Conservation (phyloP, 1,140 invertebrate species). For the Drosophila pectinifera region DNA sequence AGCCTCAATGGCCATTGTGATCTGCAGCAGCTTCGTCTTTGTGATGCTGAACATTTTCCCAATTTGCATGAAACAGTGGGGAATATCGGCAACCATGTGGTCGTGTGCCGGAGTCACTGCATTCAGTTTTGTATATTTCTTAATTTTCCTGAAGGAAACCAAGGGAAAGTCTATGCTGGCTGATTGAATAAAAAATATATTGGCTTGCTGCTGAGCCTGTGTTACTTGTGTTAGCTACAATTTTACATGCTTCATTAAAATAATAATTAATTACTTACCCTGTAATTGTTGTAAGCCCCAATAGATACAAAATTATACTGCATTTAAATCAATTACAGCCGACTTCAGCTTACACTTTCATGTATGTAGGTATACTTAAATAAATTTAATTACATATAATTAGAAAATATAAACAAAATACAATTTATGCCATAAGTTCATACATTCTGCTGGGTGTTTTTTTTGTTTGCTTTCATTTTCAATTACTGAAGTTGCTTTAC, state of each 20-base stretch:
- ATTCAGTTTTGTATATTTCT: slow-evolving; percentile 57
- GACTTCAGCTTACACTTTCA: slow-evolving; percentile 47
- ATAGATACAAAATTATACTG: not conserved
- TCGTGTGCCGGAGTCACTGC: slow-evolving; percentile 55
- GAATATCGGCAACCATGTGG: slow-evolving; percentile 75
- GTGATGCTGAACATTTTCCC: slow-evolving; percentile 69
- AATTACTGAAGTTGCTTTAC: slow-evolving; percentile 26
- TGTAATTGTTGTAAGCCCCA: too few species aligned
- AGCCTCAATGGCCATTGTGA: slow-evolving; percentile 54
- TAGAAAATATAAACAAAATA: slow-evolving; percentile 76
- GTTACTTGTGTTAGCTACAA: too few species aligned
- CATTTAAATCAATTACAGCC: not conserved
- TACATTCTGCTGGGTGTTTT: slow-evolving; percentile 41
- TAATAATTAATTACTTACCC: too few species aligned
- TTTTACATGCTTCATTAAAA: too few species aligned
- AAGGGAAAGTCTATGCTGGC: slow-evolving; percentile 77
- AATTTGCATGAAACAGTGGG: slow-evolving; percentile 61
- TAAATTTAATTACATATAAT: slow-evolving; percentile 78
- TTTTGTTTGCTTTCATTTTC: slow-evolving; percentile 15
- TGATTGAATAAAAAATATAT: slow-evolving; percentile 41
- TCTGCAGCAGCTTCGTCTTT: slow-evolving; percentile 67
- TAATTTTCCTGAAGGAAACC: slow-evolving; percentile 71
- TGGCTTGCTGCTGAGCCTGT: too few species aligned
- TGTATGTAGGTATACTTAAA: slow-evolving; percentile 74
- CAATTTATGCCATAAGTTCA: slow-evolving; percentile 53